phyloP scores from a whole-genome alignment of 2,888 invertebrate genomes.

The Platycnemis pennipes region DNA sequence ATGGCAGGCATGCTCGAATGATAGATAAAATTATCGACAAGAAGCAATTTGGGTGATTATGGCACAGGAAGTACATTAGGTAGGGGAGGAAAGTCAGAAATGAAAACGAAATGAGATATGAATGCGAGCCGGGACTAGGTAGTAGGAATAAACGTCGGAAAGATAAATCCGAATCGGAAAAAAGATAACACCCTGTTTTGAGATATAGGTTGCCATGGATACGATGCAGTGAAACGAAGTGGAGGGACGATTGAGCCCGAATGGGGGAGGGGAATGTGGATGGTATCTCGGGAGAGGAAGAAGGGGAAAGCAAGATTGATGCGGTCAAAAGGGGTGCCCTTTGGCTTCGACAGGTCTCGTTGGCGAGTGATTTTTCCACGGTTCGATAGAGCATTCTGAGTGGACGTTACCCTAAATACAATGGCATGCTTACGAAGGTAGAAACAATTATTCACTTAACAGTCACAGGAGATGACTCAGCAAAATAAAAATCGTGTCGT shows the following conservation, averaged over 20 bases:
- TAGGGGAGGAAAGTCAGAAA: neutral
- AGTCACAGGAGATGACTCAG: neutral
- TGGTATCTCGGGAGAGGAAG: neutral
- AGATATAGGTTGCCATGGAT: neutral
- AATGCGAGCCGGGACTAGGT: neutral
- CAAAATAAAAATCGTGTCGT: neutral
- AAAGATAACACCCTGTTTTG: neutral
- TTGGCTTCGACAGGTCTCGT: neutral
- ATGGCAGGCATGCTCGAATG: too few species aligned
- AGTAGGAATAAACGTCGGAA: neutral
- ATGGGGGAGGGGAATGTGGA: neutral
- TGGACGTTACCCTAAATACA: neutral
- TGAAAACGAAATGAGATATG: neutral
- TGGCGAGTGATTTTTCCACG: neutral
- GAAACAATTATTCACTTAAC: neutral
- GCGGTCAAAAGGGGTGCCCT: neutral
- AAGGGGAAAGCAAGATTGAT: neutral
- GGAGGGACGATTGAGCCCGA: neutral
- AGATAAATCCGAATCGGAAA: neutral
- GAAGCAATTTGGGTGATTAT: neutral
- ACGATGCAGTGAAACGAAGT: neutral
- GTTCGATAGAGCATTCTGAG: neutral
- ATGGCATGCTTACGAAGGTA: neutral
- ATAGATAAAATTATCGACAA: neutral
- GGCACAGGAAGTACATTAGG: neutral